Base-by-base conservation (phyloP, 2,113 vertebrate species). In the Lanius collurio region DNA sequence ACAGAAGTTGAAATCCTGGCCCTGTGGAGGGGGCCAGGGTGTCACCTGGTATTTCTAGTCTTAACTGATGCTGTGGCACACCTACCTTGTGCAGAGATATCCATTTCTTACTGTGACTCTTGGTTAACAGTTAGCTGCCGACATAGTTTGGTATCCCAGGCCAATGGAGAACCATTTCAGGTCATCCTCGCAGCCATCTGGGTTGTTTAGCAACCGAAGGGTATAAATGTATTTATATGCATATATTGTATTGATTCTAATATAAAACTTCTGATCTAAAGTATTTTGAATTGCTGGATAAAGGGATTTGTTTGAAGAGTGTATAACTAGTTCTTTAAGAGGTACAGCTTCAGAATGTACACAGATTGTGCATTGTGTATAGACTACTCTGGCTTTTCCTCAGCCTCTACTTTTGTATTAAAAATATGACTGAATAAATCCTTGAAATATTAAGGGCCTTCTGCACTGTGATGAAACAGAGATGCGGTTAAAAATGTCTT, bases 401-500 rank as follows among this genome's bases (percentile, higher is more conserved):
- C 86, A 89, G 83, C 95, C 95, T 96, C 96, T 94, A 92, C 88
- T 96, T 97, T 97, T 97, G 69, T 97, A 97, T 95, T 95, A 94
- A 90, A 97, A 71, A 86, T 80, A 96, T 47, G 87, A 91, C 93
- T 96, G 93, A 97, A 89, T 96, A 96, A 97, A 96, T 95, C 94
- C 85, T 96, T 94, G 84, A 95, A 95, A 77, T 96, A 81, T 57
- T 95, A 96, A 94, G 93, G 93, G 95, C 96, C 97, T 96, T 95
- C 97, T 95, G 95, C 97, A 97, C 95, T 97, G 95, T 97, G 97
- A 96, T 96, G 89, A 95, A 96, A 93, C 89, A 95, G 96, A 97
- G 89, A 95, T 95, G 87, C 83, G 73, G 93, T 96, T 95, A 90
- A 95, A 91, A 84, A 81, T 64, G 75, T 95, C 92, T 95, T 95